Evolutionary conservation across 2,113 vertebrate genomes (phyloP).

Genomic region (Mastomys natalensis): DNA sequence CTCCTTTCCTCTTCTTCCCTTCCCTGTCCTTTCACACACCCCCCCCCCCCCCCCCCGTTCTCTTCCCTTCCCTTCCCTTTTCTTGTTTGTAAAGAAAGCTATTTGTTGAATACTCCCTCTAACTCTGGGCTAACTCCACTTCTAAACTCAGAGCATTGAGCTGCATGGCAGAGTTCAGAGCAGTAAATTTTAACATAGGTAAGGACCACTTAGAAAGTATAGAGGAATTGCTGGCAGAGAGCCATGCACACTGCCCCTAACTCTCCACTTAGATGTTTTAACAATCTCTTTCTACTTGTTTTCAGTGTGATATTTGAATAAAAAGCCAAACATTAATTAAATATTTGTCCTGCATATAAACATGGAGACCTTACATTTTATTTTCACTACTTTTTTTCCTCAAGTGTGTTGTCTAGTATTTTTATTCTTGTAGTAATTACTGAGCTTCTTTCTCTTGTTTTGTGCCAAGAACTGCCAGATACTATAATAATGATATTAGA

Average conservation of each 20-base stretch:
- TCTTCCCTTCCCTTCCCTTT: background rate
- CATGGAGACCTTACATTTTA: background rate
- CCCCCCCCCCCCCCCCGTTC: too few species aligned
- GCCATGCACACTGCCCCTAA: background rate
- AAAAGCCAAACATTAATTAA: slow-evolving; percentile 11
- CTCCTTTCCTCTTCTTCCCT: background rate
- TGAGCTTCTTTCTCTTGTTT: background rate
- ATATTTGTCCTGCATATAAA: background rate
- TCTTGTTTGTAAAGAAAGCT: background rate
- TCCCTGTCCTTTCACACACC: too few species aligned
- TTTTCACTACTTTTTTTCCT: background rate
- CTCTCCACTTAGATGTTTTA: background rate
- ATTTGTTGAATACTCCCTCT: background rate
- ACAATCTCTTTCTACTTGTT: background rate
- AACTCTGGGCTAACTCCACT: background rate
- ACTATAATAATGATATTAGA: background rate
- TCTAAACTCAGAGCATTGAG: background rate
- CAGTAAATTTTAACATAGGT: background rate
- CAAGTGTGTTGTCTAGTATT: background rate
- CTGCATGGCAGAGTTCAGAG: background rate
- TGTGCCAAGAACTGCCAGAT: background rate
- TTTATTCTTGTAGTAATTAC: slow-evolving; percentile 1
- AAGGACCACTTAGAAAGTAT: background rate
- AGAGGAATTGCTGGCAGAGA: background rate
- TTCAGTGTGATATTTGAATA: slow-evolving; percentile 8